Base-by-base conservation (phyloP, 2,113 vertebrate species). In the Conger conger region DNA sequence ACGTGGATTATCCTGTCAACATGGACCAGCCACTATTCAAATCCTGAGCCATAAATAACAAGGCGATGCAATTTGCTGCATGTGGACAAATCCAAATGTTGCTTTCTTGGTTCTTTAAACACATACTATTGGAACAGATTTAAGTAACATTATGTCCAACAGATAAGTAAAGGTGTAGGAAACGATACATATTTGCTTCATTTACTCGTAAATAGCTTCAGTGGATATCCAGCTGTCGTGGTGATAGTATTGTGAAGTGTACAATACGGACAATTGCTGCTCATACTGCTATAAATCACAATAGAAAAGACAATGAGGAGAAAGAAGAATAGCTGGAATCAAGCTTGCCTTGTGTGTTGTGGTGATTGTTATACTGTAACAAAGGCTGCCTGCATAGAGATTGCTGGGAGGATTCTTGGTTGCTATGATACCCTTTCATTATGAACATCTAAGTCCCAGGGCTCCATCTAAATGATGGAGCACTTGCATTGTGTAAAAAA, bases 381-480 rank as follows among this genome's bases (percentile, higher is more conserved):
- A 33, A 73, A 73, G 68, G 68, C 80, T 76, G 81, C 82, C 73
- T 40, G 81, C 85, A 77, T 50, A 79, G 84, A 86, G 87, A 82
- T 68, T 13, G 8, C 83, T 89, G 88, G 91, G 85, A 92, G 90
- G 90, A 90, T 90, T 83, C 84, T 89, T 63, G 87, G 89, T 93
- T 87, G 85, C 93, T 89, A 84, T 82, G 90, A 87, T 88, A 90
- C 89, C 0, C 85, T 80, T 76, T 76, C 83, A 91, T 87, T 88
- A 89, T 88, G 88, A 90, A 92, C 86, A 13, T 73, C 27, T 73
- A n/a, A 87, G 82, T 84, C 86, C 84, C 82, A 82, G 86, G 38
- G 20, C 76, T 83, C 78, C 11, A 8, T 86, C 40, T 63, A 40
- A 83, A 68, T 37, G 80, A 86, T 79, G 81, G 50, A 83, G 50